Conservation (phyloP, 2,888 invertebrate genomes). For the Unio pictorum region DNA sequence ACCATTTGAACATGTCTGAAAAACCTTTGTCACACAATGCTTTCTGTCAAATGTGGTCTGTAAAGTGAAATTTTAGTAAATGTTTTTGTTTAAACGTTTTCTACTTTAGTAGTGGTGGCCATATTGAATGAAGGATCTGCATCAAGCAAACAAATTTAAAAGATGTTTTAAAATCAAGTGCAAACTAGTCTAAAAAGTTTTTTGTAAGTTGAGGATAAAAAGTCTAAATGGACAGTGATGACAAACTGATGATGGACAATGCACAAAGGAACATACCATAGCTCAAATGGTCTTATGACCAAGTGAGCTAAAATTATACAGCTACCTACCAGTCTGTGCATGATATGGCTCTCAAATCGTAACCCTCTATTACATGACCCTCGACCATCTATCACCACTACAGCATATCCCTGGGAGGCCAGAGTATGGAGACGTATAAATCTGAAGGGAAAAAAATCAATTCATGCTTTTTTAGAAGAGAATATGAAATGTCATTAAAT, state of each 20-base stretch:
- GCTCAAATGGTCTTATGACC: neutral
- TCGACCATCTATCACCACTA: conserved; percentile 94
- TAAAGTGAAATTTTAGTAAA: no score
- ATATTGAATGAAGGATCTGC: neutral
- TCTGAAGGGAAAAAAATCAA: conserved; percentile 71
- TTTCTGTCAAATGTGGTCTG: no score
- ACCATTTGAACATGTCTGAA: no score
- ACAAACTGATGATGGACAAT: neutral
- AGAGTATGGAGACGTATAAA: conserved; percentile 95
- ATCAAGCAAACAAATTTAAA: neutral
- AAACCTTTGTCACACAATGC: no score
- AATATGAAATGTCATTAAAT: neutral
- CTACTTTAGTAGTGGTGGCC: no score
- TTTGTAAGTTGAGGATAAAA: neutral
- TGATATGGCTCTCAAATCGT: conserved; percentile 91
- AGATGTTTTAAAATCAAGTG: no score
- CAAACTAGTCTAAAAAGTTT: no score
- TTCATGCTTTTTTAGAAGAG: neutral
- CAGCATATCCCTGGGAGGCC: conserved; percentile 95
- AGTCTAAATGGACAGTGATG: neutral
- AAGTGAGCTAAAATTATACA: neutral
- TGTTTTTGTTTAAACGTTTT: no score
- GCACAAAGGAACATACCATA: neutral
- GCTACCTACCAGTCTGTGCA: conserved; percentile 82
- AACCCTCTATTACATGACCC: conserved; percentile 95